Evolutionary conservation across 2,888 invertebrate genomes (phyloP).

Genomic region (Xanthorhoe designata): DNA sequence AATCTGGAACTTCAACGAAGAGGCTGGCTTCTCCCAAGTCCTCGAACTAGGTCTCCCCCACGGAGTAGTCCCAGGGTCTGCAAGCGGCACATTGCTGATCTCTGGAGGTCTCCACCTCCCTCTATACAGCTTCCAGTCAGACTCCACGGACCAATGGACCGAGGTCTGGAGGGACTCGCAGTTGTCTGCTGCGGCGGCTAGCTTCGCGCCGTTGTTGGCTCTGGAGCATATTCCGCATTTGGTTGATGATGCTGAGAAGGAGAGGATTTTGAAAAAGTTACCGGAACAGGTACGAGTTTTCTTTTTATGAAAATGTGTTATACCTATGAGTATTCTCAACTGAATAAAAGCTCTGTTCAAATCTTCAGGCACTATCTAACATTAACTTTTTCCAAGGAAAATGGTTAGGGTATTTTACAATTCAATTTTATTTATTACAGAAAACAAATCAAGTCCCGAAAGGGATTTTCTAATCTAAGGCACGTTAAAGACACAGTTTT

Average conservation of each 20-base stretch:
- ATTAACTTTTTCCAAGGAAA: no score
- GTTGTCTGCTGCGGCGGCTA: conserved; percentile 83
- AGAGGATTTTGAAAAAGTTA: conserved; percentile 79
- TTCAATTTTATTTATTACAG: no score
- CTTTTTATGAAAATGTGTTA: no score
- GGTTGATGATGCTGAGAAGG: conserved; percentile 80
- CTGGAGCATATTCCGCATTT: conserved; percentile 83
- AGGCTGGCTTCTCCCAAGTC: conserved; percentile 89
- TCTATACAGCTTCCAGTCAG: conserved; percentile 69
- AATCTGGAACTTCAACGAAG: conserved; percentile 90
- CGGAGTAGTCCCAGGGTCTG: conserved; percentile 88
- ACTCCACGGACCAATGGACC: conserved; percentile 72
- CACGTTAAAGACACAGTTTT: no score
- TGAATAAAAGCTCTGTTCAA: background rate
- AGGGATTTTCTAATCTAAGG: no score
- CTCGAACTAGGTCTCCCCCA: conserved; percentile 87
- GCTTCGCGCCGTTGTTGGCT: conserved; percentile 84
- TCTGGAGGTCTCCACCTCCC: conserved; percentile 88
- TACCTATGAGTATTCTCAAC: no score
- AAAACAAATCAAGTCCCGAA: no score
- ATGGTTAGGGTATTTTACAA: no score
- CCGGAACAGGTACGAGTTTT: conserved; percentile 80
- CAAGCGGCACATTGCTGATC: conserved; percentile 86
- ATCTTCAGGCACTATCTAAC: conserved; percentile 66
- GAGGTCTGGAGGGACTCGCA: conserved; percentile 80